Percentiles rank a stretch among this genome's conserved stretches.
These are phyloP conservation scores for Prunella strophiata DNA, from an alignment of 2,797 vertebrate genomes.

Conservation along the genomic window DNA sequence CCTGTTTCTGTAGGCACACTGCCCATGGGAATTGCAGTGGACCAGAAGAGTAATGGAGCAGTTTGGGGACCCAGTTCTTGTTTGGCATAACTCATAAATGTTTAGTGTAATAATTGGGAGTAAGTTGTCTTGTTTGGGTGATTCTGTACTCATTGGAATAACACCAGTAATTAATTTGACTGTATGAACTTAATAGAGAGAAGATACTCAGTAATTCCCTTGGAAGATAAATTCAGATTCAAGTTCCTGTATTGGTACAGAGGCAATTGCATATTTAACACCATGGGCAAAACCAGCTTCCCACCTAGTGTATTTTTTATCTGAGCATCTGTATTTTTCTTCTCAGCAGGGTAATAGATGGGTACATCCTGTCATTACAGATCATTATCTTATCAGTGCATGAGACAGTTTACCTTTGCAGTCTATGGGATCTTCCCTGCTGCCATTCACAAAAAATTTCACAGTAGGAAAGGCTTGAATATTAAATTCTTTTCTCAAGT, in stretches of 20 bases:
- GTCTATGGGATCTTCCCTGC: conserved; percentile 79
- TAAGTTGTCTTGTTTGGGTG: not conserved
- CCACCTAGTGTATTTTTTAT: not conserved
- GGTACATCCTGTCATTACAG: not conserved
- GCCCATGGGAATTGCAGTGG: not conserved
- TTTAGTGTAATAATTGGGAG: not conserved
- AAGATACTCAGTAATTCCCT: not conserved
- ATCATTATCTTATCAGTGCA: not conserved
- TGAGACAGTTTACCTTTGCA: conserved; percentile 82
- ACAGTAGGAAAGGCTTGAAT: conserved; percentile 76
- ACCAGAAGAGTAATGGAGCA: not conserved
- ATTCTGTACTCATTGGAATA: not conserved
- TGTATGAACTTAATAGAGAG: not conserved
- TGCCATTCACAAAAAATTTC: conserved; percentile 86
- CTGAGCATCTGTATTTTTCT: not conserved
- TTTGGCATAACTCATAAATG: not conserved
- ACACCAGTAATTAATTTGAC: not conserved
- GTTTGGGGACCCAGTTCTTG: not conserved
- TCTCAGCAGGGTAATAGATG: not conserved
- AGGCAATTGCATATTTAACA: not conserved
- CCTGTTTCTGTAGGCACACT: not conserved
- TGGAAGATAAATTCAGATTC: not conserved
- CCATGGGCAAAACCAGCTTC: not conserved
- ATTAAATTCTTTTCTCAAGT: conserved; percentile 83
- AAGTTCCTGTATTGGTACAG: not conserved